Conservation (phyloP, 2,888 invertebrate species). For the Tenthredo distinguenda region DNA sequence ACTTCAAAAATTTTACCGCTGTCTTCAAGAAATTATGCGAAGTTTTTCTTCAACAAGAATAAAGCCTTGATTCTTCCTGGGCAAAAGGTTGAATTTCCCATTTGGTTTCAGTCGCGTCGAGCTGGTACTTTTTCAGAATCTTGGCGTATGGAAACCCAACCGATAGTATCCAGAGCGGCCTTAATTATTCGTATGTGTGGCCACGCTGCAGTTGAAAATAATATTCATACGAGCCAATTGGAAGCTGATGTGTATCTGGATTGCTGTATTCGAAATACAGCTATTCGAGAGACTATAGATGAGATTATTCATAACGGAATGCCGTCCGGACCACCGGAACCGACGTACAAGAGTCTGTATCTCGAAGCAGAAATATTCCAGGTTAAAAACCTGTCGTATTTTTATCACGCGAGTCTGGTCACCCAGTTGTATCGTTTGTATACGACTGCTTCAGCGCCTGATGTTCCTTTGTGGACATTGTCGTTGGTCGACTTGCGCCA, state of each 20-base stretch:
- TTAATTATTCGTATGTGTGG: slow-evolving; percentile 65
- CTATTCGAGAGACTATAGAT: slow-evolving; percentile 61
- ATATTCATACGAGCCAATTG: not conserved
- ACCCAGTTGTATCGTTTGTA: slow-evolving; percentile 62
- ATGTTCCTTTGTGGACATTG: slow-evolving; percentile 62
- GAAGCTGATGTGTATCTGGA: slow-evolving; percentile 62
- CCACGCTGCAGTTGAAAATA: slow-evolving; percentile 23
- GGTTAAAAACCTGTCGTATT: slow-evolving; percentile 63
- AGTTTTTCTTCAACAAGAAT: slow-evolving; percentile 82
- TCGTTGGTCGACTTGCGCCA: slow-evolving; percentile 63
- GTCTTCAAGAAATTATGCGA: slow-evolving; percentile 70
- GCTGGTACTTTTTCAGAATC: slow-evolving; percentile 78
- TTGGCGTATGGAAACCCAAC: slow-evolving; percentile 80
- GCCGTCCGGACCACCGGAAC: slow-evolving; percentile 28
- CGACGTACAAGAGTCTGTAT: slow-evolving; percentile 61
- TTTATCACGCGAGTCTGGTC: slow-evolving; percentile 60
- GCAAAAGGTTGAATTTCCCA: slow-evolving; percentile 76
- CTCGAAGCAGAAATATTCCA: slow-evolving; percentile 65
- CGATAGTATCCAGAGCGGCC: slow-evolving; percentile 67
- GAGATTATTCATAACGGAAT: slow-evolving; percentile 59
- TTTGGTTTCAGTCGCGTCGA: slow-evolving; percentile 79
- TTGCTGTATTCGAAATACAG: slow-evolving; percentile 57
- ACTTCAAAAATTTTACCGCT: not conserved
- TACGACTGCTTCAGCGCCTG: not conserved
- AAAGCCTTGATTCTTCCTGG: slow-evolving; percentile 80